Base-by-base conservation (phyloP, 2,113 vertebrate species). In the Podiceps cristatus region DNA sequence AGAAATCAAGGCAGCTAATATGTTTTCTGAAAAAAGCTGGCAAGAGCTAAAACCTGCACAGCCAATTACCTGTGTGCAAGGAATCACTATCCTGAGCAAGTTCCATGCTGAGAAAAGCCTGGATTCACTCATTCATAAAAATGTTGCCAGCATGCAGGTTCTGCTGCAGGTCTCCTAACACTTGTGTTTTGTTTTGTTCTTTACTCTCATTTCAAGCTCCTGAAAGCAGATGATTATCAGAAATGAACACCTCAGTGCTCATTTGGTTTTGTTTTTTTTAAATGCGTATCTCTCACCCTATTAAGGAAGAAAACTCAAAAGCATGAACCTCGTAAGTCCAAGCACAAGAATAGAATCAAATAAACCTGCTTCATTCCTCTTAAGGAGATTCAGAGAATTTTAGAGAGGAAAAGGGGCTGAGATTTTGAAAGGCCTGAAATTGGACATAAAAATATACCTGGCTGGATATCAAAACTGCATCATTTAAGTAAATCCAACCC, bases 1-100 rank as follows among this genome's bases (percentile, higher is more conserved):
- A 84, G 89, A 86, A 50, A 97, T 81, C 50, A 76, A 93, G 91
- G 71, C 82, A 96, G 80, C 44, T 86, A 80, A 86, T 86, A n/a
- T 4, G 73, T 63, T 96, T 90, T 86, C 88, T n/a, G 58, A 72
- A 97, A 96, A 89, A 85, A 42, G 85, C 85, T 92, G 96, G 92
- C 86, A 91, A 93, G 86, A 91, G 74, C 55, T 90, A 88, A 96
- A 96, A 88, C n/a, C 59, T 81, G 64, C 49, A 69, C 66, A 86
- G 91, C 84, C 96, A 91, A 95, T 94, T 91, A 94, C 81, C 87
- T 95, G 28, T 75, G 80, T 75, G 69, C 29, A 73, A 74, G n/a
- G 28, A 96, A 85, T 62, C 69, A 13, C 60, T 75, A 74, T 52
- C 60, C 45, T 20, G 52, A 75, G 56, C 59, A 81, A 91, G n/a